Percentiles rank a stretch among this genome's conserved stretches.
Conservation (phyloP, 2,113 vertebrate genomes). For the Phodopus roborovskii region DNA sequence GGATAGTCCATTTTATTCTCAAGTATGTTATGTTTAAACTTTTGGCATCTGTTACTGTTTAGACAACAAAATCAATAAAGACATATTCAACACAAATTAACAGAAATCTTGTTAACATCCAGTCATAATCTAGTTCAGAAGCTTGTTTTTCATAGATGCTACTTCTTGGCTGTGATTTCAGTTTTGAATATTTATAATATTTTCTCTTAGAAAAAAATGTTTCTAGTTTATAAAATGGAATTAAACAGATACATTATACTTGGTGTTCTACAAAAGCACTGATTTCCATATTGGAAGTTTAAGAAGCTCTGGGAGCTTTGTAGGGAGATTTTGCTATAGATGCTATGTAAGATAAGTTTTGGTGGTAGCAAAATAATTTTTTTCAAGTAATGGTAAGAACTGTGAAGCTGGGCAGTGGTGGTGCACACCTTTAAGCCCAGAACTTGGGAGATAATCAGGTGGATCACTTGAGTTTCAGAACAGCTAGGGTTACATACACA, state of each 20-base stretch:
- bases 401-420: background rate
- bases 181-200: slow-evolving; percentile 63
- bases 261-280: slow-evolving; percentile 24
- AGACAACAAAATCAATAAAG: slow-evolving; percentile 50
- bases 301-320: background rate
- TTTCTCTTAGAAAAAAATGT: slow-evolving; percentile 53
- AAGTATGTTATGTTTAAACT: slow-evolving; percentile 24
- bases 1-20: background rate
- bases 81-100: slow-evolving; percentile 19
- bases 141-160: slow-evolving; percentile 57
- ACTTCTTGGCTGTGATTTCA: slow-evolving; percentile 60
- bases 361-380: slow-evolving; percentile 2
- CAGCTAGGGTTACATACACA: background rate
- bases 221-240: slow-evolving; percentile 45
- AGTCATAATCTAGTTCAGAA: slow-evolving; percentile 38
- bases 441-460: background rate
- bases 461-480: background rate
- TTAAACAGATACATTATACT: slow-evolving; percentile 14
- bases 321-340: slow-evolving; percentile 9
- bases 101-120: slow-evolving; percentile 51
- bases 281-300: slow-evolving; percentile 36
- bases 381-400: background rate
- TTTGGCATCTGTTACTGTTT: slow-evolving; percentile 55
- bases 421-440: background rate
- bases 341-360: slow-evolving; percentile 22